phyloP scores from a whole-genome alignment of 2,797 vertebrate species.

The Myripristis jacobus region DNA sequence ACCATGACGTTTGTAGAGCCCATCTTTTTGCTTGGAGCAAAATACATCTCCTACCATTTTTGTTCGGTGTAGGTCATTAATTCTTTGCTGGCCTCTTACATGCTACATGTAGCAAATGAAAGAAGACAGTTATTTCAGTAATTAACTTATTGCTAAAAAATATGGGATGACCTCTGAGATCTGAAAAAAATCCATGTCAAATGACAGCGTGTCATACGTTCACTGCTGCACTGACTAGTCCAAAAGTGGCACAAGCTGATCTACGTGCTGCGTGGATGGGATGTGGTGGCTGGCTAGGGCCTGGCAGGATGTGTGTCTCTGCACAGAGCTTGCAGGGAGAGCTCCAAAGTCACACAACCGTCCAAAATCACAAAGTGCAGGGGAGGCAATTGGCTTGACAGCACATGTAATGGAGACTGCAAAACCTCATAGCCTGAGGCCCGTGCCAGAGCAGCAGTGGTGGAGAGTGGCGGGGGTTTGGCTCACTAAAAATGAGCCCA shows the following conservation, averaged over 20 bases:
- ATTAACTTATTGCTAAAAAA: neutral
- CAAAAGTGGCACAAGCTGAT: constrained; percentile 39
- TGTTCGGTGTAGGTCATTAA: neutral
- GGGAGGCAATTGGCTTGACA: constrained; percentile 76
- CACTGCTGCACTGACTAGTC: constrained; percentile 48
- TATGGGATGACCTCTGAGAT: neutral
- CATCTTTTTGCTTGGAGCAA: neutral
- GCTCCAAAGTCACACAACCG: constrained; percentile 55
- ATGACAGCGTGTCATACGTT: constrained; percentile 11
- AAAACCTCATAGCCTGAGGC: constrained; percentile 62
- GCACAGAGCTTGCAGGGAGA: constrained; percentile 44
- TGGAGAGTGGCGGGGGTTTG: constrained; percentile 53
- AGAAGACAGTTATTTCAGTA: neutral
- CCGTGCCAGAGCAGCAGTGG: constrained; percentile 46
- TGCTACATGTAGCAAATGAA: neutral
- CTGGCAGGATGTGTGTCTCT: constrained; percentile 60
- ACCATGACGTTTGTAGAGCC: constrained; percentile 4
- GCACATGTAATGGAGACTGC: constrained; percentile 70
- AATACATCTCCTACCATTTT: neutral
- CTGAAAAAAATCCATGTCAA: neutral
- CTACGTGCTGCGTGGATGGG: constrained; percentile 45
- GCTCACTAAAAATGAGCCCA: constrained; percentile 42
- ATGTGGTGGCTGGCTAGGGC: constrained; percentile 55
- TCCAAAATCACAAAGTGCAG: constrained; percentile 69
- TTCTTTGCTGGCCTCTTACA: neutral